phyloP scores from a whole-genome alignment of 2,113 vertebrate genomes.

The Ahaetulla prasina region DNA sequence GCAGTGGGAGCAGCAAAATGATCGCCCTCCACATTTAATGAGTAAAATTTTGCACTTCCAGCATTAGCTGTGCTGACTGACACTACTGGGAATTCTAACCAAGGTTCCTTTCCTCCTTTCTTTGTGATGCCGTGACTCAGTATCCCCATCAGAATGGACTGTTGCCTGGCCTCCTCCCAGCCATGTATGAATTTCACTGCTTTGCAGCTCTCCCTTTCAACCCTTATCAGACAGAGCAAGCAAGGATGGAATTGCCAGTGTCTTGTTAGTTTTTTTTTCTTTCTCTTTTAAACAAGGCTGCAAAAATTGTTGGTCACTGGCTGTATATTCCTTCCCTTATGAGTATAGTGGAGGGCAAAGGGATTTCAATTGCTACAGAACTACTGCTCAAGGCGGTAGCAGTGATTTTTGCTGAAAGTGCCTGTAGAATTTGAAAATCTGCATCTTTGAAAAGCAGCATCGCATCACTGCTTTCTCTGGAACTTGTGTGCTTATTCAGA shows the following conservation, averaged over 20 bases:
- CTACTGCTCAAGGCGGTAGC: not conserved
- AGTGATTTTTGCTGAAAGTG: not conserved
- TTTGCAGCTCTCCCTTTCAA: not conserved
- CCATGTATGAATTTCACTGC: not conserved
- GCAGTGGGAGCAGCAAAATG: not conserved
- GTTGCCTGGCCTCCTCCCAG: not conserved
- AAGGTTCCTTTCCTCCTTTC: not conserved
- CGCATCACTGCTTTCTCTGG: not conserved
- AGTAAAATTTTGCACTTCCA: not conserved
- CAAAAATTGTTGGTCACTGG: not conserved
- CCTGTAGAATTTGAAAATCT: not conserved
- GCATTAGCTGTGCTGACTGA: not conserved
- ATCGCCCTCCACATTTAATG: not conserved
- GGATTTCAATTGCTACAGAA: not conserved
- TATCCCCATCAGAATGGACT: not conserved
- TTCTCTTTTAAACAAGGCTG: not conserved
- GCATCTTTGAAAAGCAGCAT: not conserved
- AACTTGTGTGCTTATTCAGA: not conserved
- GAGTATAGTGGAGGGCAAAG: not conserved
- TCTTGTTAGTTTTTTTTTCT: not conserved
- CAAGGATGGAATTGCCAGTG: not conserved
- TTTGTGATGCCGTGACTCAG: not conserved
- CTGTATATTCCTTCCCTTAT: not conserved
- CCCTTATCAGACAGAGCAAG: not conserved
- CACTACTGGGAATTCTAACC: not conserved